Conservation (phyloP, 2,888 invertebrate genomes). For the Mythimna impura region DNA sequence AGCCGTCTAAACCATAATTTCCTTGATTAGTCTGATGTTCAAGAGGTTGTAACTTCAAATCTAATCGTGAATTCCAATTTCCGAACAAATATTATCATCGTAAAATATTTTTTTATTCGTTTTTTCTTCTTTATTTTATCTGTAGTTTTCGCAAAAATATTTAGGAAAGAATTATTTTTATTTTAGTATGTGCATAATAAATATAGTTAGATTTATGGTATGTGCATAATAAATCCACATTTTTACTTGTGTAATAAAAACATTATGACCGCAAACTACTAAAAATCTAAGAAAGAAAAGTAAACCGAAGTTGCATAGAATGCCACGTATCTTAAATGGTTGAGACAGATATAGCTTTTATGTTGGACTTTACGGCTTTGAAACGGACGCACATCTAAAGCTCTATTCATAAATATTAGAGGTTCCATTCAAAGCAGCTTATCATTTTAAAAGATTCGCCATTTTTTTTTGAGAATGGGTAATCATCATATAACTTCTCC, state of each 20-base stretch:
- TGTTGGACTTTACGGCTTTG: conserved; percentile 12
- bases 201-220: conserved; percentile 3
- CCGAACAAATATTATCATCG: conserved; percentile 5
- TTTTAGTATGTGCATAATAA: conserved; percentile 3
- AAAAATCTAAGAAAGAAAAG: conserved; percentile 32
- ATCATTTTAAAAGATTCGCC: neutral
- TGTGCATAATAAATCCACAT: neutral
- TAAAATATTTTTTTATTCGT: conserved; percentile 7
- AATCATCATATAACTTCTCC: no score
- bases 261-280: conserved; percentile 21
- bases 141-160: neutral
- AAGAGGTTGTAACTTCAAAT: conserved; percentile 8
- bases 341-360: conserved; percentile 34
- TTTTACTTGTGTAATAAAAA: conserved; percentile 37
- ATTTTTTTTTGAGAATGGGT: no score
- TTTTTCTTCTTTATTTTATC: neutral
- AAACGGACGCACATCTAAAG: neutral
- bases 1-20: neutral
- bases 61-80: conserved; percentile 17
- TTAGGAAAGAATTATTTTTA: neutral
- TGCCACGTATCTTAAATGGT: conserved; percentile 12
- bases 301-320: conserved; percentile 18
- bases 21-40: neutral
- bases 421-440: neutral
- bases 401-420: conserved; percentile 15